Conservation (phyloP, 2,888 invertebrate genomes). For the Ornithoptera priamus region DNA sequence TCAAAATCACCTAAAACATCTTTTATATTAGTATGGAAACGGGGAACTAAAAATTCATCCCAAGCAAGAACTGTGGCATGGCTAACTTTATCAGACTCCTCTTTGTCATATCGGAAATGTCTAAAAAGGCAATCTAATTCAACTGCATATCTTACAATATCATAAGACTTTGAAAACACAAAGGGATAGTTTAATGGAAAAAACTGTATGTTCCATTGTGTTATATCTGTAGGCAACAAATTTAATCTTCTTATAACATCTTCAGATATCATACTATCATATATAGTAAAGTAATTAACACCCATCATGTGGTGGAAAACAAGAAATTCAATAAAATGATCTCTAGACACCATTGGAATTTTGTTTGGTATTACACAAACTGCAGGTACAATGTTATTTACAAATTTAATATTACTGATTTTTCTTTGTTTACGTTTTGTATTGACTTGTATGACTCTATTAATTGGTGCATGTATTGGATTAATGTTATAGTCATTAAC, state of each 20-base stretch:
- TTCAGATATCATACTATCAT: constrained; percentile 80
- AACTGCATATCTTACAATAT: constrained; percentile 73
- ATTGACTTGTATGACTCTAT: constrained; percentile 68
- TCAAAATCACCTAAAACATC: constrained; percentile 78
- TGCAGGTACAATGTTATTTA: constrained; percentile 76
- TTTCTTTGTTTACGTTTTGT: constrained; percentile 60
- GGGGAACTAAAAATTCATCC: constrained; percentile 84
- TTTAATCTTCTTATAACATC: constrained; percentile 71
- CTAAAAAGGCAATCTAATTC: constrained; percentile 84
- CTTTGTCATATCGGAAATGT: constrained; percentile 76
- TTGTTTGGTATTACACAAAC: constrained; percentile 83
- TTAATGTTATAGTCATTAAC: constrained; percentile 70
- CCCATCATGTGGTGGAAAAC: constrained; percentile 84
- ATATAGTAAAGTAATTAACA: constrained; percentile 83
- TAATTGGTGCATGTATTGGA: constrained; percentile 71
- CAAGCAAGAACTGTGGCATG: constrained; percentile 80
- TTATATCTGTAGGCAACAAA: constrained; percentile 68
- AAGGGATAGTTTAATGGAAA: constrained; percentile 85
- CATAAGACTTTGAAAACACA: constrained; percentile 71
- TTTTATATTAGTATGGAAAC: constrained; percentile 76
- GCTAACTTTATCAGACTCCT: constrained; percentile 69
- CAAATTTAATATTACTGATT: constrained; percentile 61
- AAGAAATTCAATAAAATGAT: constrained; percentile 82
- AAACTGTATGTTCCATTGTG: constrained; percentile 78
- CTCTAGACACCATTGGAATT: constrained; percentile 74